These are phyloP conservation scores for Sebastes kiyomatsui DNA, from an alignment of 2,797 vertebrate species.

Conservation along the genomic window DNA sequence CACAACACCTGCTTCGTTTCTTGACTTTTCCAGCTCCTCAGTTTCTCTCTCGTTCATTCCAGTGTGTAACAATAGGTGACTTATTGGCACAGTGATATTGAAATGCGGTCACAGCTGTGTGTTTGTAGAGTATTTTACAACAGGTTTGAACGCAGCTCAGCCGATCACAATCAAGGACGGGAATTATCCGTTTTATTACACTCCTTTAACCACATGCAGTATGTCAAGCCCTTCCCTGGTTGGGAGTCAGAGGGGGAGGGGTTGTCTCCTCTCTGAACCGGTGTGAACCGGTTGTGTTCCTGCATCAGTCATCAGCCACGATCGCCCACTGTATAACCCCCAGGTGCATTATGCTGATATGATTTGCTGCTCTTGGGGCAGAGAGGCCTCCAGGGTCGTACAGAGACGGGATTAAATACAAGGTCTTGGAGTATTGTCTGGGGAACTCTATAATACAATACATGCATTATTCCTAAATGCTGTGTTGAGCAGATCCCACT, in stretches of 20 bases:
- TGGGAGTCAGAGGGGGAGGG: background rate
- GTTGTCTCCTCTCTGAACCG: constrained; percentile 42
- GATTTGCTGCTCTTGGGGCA: constrained; percentile 49
- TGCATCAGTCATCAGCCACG: constrained; percentile 7
- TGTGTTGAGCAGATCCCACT: constrained; percentile 8
- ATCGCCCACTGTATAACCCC: constrained; percentile 8
- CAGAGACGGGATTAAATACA: constrained; percentile 51
- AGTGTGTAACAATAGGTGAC: background rate
- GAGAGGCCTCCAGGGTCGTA: constrained; percentile 50
- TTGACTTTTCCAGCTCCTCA: background rate
- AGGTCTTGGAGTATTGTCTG: constrained; percentile 23
- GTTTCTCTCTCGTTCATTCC: background rate
- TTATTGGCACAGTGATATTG: background rate
- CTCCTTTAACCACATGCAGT: constrained; percentile 37
- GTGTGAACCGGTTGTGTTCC: constrained; percentile 28
- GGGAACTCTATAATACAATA: constrained; percentile 17
- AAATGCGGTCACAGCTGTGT: background rate
- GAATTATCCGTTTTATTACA: background rate
- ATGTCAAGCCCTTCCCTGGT: constrained; percentile 30
- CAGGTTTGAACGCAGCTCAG: background rate
- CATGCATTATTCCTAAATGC: constrained; percentile 10
- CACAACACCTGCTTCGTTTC: background rate
- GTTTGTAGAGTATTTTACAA: background rate
- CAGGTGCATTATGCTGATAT: constrained; percentile 46
- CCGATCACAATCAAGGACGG: background rate